phyloP scores from a whole-genome alignment of 2,888 invertebrate species.

The Oasisia sp. region DNA sequence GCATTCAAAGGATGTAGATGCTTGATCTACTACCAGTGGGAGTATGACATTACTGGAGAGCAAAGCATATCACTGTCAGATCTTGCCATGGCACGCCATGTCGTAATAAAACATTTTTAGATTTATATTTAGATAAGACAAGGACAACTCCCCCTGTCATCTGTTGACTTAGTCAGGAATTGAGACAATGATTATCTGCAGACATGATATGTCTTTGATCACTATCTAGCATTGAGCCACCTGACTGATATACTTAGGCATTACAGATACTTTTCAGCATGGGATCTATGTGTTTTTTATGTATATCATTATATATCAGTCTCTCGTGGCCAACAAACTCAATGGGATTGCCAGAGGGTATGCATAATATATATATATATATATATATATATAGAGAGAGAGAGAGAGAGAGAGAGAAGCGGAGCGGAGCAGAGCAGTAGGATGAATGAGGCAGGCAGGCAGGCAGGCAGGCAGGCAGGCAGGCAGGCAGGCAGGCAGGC shows the following conservation, averaged over 20 bases:
- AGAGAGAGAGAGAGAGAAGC: no score
- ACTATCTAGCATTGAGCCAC: background rate
- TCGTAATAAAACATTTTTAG: background rate
- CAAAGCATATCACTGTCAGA: background rate
- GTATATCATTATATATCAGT: background rate
- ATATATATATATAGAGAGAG: no score
- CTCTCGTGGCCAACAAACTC: background rate
- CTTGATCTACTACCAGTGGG: background rate
- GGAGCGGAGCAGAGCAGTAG: no score
- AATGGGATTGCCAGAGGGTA: no score
- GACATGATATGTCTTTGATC: background rate
- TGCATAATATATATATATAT: no score
- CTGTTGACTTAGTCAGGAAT: background rate
- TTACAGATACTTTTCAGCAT: background rate
- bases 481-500: no score
- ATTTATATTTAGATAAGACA: background rate
- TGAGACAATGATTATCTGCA: background rate
- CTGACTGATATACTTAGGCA: background rate
- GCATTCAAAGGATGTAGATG: background rate
- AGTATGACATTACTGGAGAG: background rate
- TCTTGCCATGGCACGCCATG: background rate
- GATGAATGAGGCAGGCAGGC: no score
- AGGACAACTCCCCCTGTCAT: background rate
- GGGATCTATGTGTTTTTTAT: slow-evolving; percentile 23
- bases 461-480: no score